These are phyloP conservation scores for Nematostella vectensis DNA, from an alignment of 92 coral and sea anemone species.

Conservation along the genomic window DNA sequence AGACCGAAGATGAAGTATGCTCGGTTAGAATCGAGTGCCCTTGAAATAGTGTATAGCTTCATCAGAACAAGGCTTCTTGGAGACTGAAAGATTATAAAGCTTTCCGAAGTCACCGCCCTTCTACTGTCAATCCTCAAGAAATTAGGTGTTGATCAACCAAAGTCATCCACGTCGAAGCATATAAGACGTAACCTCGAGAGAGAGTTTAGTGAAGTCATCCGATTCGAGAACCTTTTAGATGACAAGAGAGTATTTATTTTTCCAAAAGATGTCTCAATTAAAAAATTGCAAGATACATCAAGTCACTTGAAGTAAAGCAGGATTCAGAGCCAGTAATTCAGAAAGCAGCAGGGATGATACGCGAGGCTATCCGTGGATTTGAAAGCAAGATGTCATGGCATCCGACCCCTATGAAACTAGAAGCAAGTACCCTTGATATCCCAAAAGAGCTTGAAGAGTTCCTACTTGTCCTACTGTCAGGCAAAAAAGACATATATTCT, in stretches of 20 bases:
- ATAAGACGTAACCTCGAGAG: constrained; percentile 15
- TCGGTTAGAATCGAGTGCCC: constrained; percentile 9
- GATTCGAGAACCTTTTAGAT: constrained; percentile 5
- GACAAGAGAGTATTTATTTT: constrained; percentile 3
- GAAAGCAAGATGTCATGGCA: constrained; percentile 31
- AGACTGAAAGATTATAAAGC: constrained; percentile 10
- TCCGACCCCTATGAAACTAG: constrained; percentile 24
- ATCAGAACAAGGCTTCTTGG: constrained; percentile 16
- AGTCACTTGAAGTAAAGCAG: not conserved
- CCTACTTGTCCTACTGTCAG: constrained; percentile 20
- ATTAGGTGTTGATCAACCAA: constrained; percentile 14
- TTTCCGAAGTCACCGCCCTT: constrained; percentile 6
- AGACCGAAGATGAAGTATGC: constrained; percentile 11
- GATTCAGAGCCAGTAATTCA: constrained; percentile 8
- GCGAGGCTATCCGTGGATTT: constrained; percentile 17
- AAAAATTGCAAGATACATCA: not conserved
- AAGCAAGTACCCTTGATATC: constrained; percentile 17
- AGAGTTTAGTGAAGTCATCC: constrained; percentile 7
- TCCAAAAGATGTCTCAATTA: constrained; percentile 7
- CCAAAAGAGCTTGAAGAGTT: constrained; percentile 29
- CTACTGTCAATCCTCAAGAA: constrained; percentile 6
- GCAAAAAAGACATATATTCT: constrained; percentile 8
- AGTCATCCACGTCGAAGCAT: constrained; percentile 27
- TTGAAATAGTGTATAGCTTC: constrained; percentile 21
- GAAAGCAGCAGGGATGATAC: constrained; percentile 13